A percentile compares a stretch with the other conserved stretches of the same genome.
Evolutionary conservation across 2,113 vertebrate species (phyloP).

Genomic region (Neotoma lepida): DNA sequence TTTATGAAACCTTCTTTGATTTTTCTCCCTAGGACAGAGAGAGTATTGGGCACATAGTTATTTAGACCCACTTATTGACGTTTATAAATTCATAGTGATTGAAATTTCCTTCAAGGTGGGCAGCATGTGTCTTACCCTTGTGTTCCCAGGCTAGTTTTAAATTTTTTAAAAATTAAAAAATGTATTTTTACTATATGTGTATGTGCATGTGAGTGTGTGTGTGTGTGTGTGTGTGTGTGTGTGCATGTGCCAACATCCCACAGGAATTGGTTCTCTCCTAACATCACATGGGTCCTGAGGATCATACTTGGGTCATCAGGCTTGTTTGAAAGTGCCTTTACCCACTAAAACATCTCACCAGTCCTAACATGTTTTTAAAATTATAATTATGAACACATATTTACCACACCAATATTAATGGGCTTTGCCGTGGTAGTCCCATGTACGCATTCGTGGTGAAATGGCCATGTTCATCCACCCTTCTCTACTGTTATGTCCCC

Average conservation of each 20-base stretch:
- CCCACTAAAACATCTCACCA: background rate
- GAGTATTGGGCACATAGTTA: background rate
- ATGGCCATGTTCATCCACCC: background rate
- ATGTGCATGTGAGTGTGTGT: background rate
- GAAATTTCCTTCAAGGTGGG: background rate
- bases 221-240: background rate
- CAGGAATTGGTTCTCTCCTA: background rate
- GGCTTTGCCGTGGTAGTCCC: background rate
- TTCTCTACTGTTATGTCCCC: background rate
- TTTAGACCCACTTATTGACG: background rate
- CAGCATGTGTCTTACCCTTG: background rate
- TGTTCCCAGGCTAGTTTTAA: background rate
- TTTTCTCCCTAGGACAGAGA: background rate
- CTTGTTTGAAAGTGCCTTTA: too few relatives aligned
- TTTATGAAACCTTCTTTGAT: background rate
- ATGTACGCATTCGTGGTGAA: background rate
- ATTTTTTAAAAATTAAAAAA: background rate
- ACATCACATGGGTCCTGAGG: too few relatives aligned
- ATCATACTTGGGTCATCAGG: background rate
- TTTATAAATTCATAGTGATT: background rate
- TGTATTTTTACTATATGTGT: background rate
- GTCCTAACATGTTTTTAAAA: background rate
- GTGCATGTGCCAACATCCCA: rapidly evolving
- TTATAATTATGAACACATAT: background rate
- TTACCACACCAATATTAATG: background rate